Base-by-base conservation (phyloP, 2,113 vertebrate genomes). In the Acrocephalus arundinaceus region DNA sequence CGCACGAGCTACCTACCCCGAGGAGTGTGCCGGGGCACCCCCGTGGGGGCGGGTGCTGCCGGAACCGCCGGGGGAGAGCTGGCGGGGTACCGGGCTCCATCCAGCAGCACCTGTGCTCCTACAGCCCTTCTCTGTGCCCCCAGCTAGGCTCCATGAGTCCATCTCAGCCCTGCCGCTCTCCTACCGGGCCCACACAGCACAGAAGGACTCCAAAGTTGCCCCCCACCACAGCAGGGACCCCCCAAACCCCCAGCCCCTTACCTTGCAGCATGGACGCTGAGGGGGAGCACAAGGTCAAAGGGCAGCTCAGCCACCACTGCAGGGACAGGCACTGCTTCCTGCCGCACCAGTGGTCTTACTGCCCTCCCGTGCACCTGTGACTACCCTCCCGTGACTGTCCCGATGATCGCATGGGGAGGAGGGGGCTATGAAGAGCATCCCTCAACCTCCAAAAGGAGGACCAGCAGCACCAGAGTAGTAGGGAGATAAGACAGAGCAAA, bases 401-500 rank as follows among this genome's bases (percentile, higher is more conserved):
- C 9, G 0, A 8, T 11, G 23, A 15, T 4, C 57, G 27, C 10
- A 2, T 0, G 10, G 41, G 2, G 27, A 28, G 7, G 6, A 28
- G 24, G 7, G 23, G 30, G 67, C 9, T 19, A 14, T 9, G 2
- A 15, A 55, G 6, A 62, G 13, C 41, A 21, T 7, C 31, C 51
- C 31, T 13, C 1, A 35, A 5, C 8, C 68, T n/a, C n/a, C 25
- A 13, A 27, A 17, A 7, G 21, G 74, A 30, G 25, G 6, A 58
- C 1, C 3, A 51, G 62, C 22, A 71, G 65, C 41, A 83, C 20
- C 17, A 35, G 30, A 68, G 46, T 9, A 24, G 46, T 10, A 24
- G 20, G 24, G 28, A 14, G 9, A n/a, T 0, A 12, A 45, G 7
- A 18, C 37, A 57, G 41, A 33, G 33, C 4, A 6, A 8, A 9